Evolutionary conservation across 2,888 invertebrate genomes (phyloP).

Genomic region (Melanargia galathea): DNA sequence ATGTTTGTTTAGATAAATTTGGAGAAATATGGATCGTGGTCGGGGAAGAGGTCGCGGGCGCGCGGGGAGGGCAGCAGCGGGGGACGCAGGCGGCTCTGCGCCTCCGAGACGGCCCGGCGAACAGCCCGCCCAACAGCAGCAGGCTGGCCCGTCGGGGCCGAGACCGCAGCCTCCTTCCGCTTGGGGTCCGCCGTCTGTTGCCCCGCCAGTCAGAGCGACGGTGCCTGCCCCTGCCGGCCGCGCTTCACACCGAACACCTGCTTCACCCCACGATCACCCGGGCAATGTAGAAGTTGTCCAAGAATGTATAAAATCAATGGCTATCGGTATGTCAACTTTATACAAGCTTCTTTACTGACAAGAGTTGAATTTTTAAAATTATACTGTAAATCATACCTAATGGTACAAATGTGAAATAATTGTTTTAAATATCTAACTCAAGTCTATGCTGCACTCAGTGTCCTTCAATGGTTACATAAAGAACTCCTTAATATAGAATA

Average conservation of each 20-base stretch:
- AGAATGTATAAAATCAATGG: slow-evolving; percentile 61
- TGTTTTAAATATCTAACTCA: no score
- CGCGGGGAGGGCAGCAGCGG: slow-evolving; percentile 57
- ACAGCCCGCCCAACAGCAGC: slow-evolving; percentile 42
- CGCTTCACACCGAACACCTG: slow-evolving; percentile 61
- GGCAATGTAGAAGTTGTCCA: slow-evolving; percentile 67
- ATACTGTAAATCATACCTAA: no score
- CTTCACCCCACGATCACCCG: slow-evolving; percentile 65
- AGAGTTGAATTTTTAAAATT: no score
- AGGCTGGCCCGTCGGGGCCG: slow-evolving; percentile 49
- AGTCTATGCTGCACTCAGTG: no score
- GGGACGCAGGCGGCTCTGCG: slow-evolving; percentile 44
- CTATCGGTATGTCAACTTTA: slow-evolving; percentile 47
- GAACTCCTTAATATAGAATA: no score
- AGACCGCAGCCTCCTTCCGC: slow-evolving; percentile 69
- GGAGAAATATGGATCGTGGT: slow-evolving; percentile 51
- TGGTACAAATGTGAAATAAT: no score
- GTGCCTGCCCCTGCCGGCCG: slow-evolving; percentile 55
- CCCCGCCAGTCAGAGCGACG: slow-evolving; percentile 63
- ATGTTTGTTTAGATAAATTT: no score
- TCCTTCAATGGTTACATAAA: no score
- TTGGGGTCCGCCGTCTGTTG: slow-evolving; percentile 65
- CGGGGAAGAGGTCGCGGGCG: slow-evolving; percentile 62
- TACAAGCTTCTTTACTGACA: background rate
- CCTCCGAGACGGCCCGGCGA: slow-evolving; percentile 51